A percentile compares a stretch with the other conserved stretches of the same genome.
Evolutionary conservation across 2,113 vertebrate genomes (phyloP).

Genomic region (Laterallus jamaicensis): DNA sequence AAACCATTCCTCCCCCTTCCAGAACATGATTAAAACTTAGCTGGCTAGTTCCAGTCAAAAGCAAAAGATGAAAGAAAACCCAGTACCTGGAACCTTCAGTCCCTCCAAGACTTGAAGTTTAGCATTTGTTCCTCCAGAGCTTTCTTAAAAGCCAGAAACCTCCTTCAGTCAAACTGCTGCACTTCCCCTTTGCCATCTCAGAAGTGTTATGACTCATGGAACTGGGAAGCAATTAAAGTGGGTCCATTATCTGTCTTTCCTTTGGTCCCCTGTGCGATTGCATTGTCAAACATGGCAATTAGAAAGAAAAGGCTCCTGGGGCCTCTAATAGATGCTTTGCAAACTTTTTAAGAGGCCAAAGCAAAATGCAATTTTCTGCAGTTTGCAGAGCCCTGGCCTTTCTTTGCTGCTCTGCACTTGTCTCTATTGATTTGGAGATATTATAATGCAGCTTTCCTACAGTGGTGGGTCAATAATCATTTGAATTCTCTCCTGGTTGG

Average conservation of each 20-base stretch:
- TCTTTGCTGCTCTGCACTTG: neutral
- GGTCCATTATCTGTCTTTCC: conserved; percentile 63
- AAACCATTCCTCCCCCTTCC: neutral
- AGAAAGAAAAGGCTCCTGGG: conserved; percentile 64
- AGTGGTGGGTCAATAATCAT: conserved; percentile 47
- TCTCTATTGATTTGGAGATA: conserved; percentile 50
- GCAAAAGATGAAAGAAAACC: conserved; percentile 2
- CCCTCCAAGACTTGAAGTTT: conserved; percentile 14
- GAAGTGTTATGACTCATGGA: conserved; percentile 55
- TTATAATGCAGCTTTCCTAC: conserved; percentile 49
- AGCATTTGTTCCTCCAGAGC: conserved; percentile 25
- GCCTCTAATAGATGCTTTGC: conserved; percentile 46
- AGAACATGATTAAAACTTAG: neutral
- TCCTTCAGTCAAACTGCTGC: conserved; percentile 9
- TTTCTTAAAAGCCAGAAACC: conserved; percentile 45
- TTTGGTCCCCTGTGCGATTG: neutral
- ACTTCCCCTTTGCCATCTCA: conserved; percentile 47
- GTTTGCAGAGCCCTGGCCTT: conserved; percentile 18
- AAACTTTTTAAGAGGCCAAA: conserved; percentile 59
- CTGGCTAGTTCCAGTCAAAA: neutral
- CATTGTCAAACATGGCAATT: conserved; percentile 65
- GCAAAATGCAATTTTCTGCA: conserved; percentile 31
- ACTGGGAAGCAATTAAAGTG: conserved; percentile 67
- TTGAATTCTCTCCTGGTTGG: conserved; percentile 33
- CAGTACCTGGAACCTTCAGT: neutral